Conservation (phyloP, 1,140 invertebrate genomes). For the Leptonema lineaticorne region DNA sequence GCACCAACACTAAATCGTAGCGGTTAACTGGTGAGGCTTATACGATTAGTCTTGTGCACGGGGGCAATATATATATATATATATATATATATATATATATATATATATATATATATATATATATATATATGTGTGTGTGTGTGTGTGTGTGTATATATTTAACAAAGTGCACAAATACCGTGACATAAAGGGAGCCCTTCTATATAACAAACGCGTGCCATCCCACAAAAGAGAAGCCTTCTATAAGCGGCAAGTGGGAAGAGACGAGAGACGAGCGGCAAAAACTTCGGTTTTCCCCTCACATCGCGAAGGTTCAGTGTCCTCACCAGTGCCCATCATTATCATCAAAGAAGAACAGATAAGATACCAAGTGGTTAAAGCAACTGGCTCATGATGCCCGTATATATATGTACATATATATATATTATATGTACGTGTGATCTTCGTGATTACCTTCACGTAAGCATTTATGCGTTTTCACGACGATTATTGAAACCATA, state of each 20-base stretch:
- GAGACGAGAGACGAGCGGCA: not conserved
- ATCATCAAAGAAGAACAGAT: not conserved
- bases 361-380: not conserved
- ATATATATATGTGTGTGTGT: too few species aligned
- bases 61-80: too few species aligned
- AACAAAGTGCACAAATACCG: constrained; percentile 21
- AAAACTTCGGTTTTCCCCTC: not conserved
- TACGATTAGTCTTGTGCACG: constrained; percentile 15
- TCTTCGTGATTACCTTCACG: too few species aligned
- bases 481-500: too few species aligned
- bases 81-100: too few species aligned
- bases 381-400: not conserved
- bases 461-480: too few species aligned
- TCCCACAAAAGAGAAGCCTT: constrained; percentile 4
- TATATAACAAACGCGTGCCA: constrained; percentile 17
- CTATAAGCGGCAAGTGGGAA: not conserved
- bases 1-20: not conserved
- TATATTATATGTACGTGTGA: too few species aligned
- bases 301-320: not conserved
- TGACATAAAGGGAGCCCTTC: not conserved
- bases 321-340: not conserved
- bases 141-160: too few species aligned
- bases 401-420: too few species aligned
- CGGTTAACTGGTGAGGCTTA: not conserved
- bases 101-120: too few species aligned